Evolutionary conservation across 2,888 invertebrate species (phyloP), one percentile per base, ranked within the genome.

Genomic region (Asteroscopus sphinx): DNA sequence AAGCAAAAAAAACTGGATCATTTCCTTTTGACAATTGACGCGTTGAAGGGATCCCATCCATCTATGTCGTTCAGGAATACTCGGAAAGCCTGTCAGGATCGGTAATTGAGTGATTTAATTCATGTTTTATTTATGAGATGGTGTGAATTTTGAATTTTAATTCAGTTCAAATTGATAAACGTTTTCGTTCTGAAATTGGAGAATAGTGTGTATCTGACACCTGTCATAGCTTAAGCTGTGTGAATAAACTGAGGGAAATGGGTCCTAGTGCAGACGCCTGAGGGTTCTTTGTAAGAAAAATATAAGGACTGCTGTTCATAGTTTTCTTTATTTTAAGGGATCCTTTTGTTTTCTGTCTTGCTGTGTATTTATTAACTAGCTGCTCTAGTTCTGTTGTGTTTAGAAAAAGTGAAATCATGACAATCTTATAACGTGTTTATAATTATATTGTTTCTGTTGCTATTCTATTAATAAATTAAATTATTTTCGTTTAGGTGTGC

Each of bases 1-100:
- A 51, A 68, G 67, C 65, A 65, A 78, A 76, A 78, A 76, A 76
- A 82, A 85, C 81, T 83, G 83, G 84, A 83, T 87, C 86, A 85
- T 83, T 85, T 87, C 77, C 81, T 76, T 76, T 78, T 82, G 80
- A 87, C 87, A 85, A 83, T 85, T 80, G 83, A 85, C 72, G 79
- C 72, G 83, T 77, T 87, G 85, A 84, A 81, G 77, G 81, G 61
- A 53, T 56, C 67, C 52, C 74, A 77, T 78, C 79, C 82, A 88
- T 89, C 85, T 80, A 79, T 86, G 86, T 82, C 87, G 62, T 56
- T 53, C 36, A 52, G 51, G n/a, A 17, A 42, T 40, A 68, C 54
- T 64, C 45, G 46, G 33, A 40, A 42, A 60, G 51, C 32, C 49
- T 59, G 65, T 68, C 51, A 61, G 64, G 53, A 48, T 66, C 49